Percentiles rank a stretch among this genome's conserved stretches.
Conservation (phyloP, 2,888 invertebrate species). For the Drosophila affinis region DNA sequence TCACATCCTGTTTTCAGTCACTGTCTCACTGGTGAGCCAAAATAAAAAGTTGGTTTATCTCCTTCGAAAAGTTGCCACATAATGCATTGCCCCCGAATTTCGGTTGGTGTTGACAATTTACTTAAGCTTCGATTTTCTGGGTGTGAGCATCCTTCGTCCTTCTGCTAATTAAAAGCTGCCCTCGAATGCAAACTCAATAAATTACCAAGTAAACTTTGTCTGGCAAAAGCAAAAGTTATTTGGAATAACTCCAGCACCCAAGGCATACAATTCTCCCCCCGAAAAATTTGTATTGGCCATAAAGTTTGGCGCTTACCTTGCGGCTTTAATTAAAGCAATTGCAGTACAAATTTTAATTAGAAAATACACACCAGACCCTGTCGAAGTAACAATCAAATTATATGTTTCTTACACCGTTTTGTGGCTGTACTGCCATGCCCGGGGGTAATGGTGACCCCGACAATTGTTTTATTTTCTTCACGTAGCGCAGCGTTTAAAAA, state of each 20-base stretch:
- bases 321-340: conserved; percentile 72
- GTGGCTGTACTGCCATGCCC: conserved; percentile 22
- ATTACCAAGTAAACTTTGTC: conserved; percentile 43
- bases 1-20: conserved; percentile 1
- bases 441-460: conserved; percentile 30
- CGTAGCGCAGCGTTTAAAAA: conserved; percentile 58
- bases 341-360: conserved; percentile 72
- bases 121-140: conserved; percentile 15
- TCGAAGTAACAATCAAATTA: conserved; percentile 39
- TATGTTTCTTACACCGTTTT: conserved; percentile 42
- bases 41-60: not conserved
- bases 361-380: conserved; percentile 38
- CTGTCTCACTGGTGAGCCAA: not conserved
- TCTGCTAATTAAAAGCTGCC: conserved; percentile 33
- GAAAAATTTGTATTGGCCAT: conserved; percentile 53
- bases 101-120: conserved; percentile 27
- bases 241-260: conserved; percentile 10
- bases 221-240: conserved; percentile 25
- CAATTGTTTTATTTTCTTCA: conserved; percentile 69
- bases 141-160: not conserved
- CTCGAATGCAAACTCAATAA: conserved; percentile 26
- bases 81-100: not conserved
- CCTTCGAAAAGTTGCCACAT: not conserved
- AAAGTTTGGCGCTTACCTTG: conserved; percentile 52
- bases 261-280: not conserved